Evolutionary conservation across 2,797 vertebrate genomes (phyloP).

Genomic region (Falco columbarius): DNA sequence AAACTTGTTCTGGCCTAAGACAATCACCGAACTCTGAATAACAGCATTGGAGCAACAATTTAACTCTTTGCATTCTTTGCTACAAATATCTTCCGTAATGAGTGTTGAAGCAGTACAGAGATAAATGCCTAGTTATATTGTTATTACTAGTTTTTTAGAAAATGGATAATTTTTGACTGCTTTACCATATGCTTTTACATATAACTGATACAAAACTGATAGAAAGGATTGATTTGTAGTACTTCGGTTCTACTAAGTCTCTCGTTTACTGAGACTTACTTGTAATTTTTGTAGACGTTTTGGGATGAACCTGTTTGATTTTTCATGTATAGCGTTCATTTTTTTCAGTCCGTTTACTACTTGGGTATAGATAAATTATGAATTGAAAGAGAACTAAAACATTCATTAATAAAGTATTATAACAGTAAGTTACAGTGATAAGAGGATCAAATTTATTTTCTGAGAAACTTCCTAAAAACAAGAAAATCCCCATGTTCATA

Average conservation of each 20-base stretch:
- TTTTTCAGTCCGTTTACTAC: background rate
- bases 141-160: background rate
- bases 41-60: background rate
- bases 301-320: background rate
- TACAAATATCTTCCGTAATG: background rate
- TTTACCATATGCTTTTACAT: background rate
- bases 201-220: background rate
- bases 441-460: background rate
- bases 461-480: background rate
- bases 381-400: background rate
- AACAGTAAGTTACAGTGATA: background rate
- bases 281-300: background rate
- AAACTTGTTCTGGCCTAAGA: background rate
- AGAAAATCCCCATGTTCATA: background rate
- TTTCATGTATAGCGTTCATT: background rate
- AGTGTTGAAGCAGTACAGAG: background rate
- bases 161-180: background rate
- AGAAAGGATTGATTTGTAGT: background rate
- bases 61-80: background rate
- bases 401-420: background rate
- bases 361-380: background rate
- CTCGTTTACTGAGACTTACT: background rate
- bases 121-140: background rate
- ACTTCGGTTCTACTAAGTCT: background rate
- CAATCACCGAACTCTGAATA: background rate